Base-by-base conservation (phyloP, 2,113 vertebrate species). In the Epinephelus fuscoguttatus region DNA sequence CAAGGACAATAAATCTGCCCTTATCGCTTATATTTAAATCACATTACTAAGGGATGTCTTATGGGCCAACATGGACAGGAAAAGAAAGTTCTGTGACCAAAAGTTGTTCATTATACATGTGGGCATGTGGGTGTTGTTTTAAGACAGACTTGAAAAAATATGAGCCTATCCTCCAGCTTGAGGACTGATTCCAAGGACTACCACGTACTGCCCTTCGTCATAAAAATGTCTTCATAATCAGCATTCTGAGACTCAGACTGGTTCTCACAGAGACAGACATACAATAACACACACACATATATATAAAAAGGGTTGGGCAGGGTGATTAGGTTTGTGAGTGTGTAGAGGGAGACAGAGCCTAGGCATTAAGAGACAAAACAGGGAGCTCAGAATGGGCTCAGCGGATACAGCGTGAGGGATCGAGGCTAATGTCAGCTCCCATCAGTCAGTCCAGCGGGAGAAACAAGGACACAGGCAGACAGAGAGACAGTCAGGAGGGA, bases 381-480 rank as follows among this genome's bases (percentile, higher is more conserved):
- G 61, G 57, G 78, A 75, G 81, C 84, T 91, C 82, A 81, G 66
- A 89, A 68, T 11, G 66, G 83, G 76, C 85, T 89, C 77, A 80
- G 85, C 21, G 53, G 85, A 89, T 87, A 81, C 88, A 88, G 84
- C 68, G 69, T 62, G 83, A 92, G 85, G 76, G 89, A 94, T 85
- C 47, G 74, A 89, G 92, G 90, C 88, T 85, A 87, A 85, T 91
- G 92, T 94, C 93, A 90, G 82, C 88, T 93, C 82, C 82, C 85
- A 93, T 94, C 92, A 92, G 77, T 93, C 85, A 89, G 79, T 91
- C 91, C 84, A 53, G 71, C 3, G 72, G 78, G 83, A 92, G 86
- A 89, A 86, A 86, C 84, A 80, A 80, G 89, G 89, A 91, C 87
- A 73, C 42, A n/a, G 77, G 80, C 85, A 82, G 82, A 92, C 89